Conservation (phyloP, 2,888 invertebrate species). For the Patella ulyssiponensis region DNA sequence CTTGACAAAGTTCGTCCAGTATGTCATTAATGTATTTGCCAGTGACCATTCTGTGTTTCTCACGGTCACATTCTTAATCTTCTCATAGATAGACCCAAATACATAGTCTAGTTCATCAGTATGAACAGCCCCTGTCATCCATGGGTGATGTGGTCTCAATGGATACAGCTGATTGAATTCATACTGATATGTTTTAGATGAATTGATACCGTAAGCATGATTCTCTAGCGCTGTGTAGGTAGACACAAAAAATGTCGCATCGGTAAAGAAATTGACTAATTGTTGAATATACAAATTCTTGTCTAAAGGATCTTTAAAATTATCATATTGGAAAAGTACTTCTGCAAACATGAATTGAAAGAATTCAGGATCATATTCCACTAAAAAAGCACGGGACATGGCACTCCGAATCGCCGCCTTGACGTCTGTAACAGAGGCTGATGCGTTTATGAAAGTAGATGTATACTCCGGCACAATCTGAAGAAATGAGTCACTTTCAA, state of each 20-base stretch:
- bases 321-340: not conserved
- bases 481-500: not conserved
- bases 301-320: not conserved
- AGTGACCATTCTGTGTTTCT: slow-evolving; percentile 75
- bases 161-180: not conserved
- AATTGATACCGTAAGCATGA: not conserved
- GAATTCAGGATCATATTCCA: not conserved
- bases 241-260: not conserved
- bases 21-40: slow-evolving; percentile 88
- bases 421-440: too few relatives aligned
- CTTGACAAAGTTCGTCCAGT: slow-evolving; percentile 95
- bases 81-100: not conserved
- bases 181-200: not conserved
- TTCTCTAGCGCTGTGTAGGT: not conserved
- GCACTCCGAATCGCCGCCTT: too few relatives aligned
- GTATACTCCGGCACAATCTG: not conserved
- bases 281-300: not conserved
- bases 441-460: too few relatives aligned
- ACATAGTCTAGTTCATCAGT: not conserved
- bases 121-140: not conserved
- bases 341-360: not conserved
- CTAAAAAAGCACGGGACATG: too few relatives aligned
- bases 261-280: not conserved
- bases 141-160: not conserved
- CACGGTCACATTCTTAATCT: not conserved